phyloP scores from a whole-genome alignment of 2,888 invertebrate species.

The Oligia latruncula region DNA sequence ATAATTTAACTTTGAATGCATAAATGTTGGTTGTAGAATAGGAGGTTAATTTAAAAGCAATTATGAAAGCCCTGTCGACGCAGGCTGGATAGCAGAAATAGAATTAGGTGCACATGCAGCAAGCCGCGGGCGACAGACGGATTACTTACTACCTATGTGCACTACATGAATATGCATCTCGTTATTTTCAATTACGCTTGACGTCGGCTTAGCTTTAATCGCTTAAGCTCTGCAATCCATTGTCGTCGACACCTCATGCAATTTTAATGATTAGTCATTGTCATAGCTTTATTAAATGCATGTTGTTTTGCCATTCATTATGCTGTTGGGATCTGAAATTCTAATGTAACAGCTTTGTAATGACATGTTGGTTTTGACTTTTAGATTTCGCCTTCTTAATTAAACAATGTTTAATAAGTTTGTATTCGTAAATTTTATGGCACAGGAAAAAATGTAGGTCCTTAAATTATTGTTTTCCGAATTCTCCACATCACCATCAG shows the following conservation, averaged over 20 bases:
- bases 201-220: slow-evolving; percentile 73
- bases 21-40: slow-evolving; percentile 40
- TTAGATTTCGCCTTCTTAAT: slow-evolving; percentile 30
- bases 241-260: slow-evolving; percentile 75
- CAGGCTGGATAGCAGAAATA: slow-evolving; percentile 54
- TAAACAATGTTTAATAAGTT: slow-evolving; percentile 16
- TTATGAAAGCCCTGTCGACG: slow-evolving; percentile 54
- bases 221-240: slow-evolving; percentile 73
- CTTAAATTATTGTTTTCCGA: neutral
- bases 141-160: slow-evolving; percentile 67
- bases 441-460: neutral
- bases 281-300: slow-evolving; percentile 70
- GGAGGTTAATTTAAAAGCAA: slow-evolving; percentile 59
- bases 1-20: slow-evolving; percentile 36
- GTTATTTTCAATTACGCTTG: slow-evolving; percentile 85
- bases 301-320: slow-evolving; percentile 66
- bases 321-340: slow-evolving; percentile 58
- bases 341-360: slow-evolving; percentile 41
- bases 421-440: neutral
- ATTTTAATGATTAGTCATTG: slow-evolving; percentile 78
- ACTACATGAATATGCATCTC: slow-evolving; percentile 85
- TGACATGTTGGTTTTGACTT: slow-evolving; percentile 45
- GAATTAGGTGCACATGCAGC: slow-evolving; percentile 56
- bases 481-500: neutral
- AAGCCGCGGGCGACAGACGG: slow-evolving; percentile 50